These are phyloP conservation scores for Cyphomyrmex costatus DNA, from an alignment of 1,140 invertebrate genomes.

Conservation along the genomic window DNA sequence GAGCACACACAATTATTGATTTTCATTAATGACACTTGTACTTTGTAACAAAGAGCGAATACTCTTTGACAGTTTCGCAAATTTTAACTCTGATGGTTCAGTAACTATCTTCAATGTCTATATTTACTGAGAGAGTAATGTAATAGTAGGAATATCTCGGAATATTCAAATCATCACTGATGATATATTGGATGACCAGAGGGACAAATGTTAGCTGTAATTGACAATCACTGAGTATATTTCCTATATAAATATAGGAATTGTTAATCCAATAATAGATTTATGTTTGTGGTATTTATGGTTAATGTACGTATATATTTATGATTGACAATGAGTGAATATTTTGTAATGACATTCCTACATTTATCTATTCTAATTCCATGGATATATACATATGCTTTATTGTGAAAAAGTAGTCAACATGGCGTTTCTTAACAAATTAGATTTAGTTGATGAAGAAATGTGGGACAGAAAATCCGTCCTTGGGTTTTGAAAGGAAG, in stretches of 20 bases:
- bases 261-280: constrained; percentile 28
- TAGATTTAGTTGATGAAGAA: constrained; percentile 5
- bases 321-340: background rate
- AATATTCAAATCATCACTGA: constrained; percentile 36
- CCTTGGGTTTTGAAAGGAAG: background rate
- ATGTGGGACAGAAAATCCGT: background rate
- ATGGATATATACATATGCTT: constrained; percentile 6
- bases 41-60: background rate
- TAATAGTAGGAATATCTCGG: constrained; percentile 12
- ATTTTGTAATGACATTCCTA: background rate
- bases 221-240: constrained; percentile 29
- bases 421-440: background rate
- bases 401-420: background rate
- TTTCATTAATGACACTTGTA: background rate
- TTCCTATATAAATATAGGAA: constrained; percentile 37
- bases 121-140: constrained; percentile 21
- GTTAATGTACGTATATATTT: background rate
- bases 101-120: background rate
- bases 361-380: background rate
- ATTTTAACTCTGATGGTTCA: background rate
- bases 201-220: constrained; percentile 32
- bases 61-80: background rate
- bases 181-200: constrained; percentile 37
- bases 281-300: background rate
- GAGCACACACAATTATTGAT: background rate